Percentiles rank a stretch among this genome's conserved stretches.
Conservation (phyloP, 2,113 vertebrate species). For the Microcebus griseorufus region DNA sequence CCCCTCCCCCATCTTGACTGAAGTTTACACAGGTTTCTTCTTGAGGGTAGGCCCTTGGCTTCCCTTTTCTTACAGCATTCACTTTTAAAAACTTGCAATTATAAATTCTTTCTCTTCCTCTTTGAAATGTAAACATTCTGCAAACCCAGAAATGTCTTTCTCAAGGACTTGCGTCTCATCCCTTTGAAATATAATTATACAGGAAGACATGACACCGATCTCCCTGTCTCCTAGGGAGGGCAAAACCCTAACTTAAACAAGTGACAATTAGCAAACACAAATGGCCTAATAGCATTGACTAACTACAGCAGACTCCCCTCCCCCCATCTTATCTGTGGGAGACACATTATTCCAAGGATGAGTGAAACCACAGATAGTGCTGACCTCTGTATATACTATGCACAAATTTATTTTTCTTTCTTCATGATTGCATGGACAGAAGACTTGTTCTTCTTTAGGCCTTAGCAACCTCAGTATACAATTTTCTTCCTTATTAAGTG, state of each 20-base stretch:
- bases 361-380: background rate
- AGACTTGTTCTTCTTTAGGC: background rate
- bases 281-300: background rate
- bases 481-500: background rate
- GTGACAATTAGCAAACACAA: background rate
- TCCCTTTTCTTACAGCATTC: background rate
- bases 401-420: background rate
- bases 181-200: background rate
- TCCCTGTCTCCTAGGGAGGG: background rate
- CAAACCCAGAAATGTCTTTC: background rate
- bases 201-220: background rate
- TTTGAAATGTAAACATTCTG: slow-evolving; percentile 15
- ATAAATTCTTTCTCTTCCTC: background rate
- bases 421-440: background rate
- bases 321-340: background rate
- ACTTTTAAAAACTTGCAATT: background rate
- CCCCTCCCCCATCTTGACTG: background rate
- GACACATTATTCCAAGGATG: background rate
- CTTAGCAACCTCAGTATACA: background rate
- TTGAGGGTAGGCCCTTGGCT: background rate
- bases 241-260: background rate
- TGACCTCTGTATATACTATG: background rate
- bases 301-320: background rate
- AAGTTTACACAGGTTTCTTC: background rate
- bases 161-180: background rate